Conservation (phyloP, 2,113 vertebrate species). For the Saimiri boliviensis region DNA sequence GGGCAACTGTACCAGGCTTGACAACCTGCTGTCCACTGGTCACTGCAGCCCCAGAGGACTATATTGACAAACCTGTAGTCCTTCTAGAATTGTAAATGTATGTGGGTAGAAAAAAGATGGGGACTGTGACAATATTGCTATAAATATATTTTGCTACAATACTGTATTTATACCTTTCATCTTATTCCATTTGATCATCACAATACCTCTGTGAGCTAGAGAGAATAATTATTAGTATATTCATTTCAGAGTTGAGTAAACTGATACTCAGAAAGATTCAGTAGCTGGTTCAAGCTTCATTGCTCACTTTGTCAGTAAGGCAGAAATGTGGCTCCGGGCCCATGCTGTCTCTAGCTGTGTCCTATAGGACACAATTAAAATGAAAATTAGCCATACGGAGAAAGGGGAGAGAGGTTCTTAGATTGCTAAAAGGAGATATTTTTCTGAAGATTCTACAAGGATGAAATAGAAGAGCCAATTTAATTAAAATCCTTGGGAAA, state of each 20-base stretch:
- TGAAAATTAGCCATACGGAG: constrained; percentile 38
- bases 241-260: constrained; percentile 27
- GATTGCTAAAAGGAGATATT: background rate
- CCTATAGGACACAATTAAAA: constrained; percentile 46
- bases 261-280: background rate
- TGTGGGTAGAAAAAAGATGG: background rate
- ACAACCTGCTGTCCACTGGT: background rate
- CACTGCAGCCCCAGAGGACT: background rate
- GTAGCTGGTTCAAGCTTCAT: background rate
- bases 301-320: background rate
- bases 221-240: background rate
- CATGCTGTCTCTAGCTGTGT: background rate
- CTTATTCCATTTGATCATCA: background rate
- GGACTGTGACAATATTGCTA: background rate
- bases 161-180: background rate
- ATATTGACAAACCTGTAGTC: background rate
- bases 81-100: background rate
- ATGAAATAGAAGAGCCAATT: constrained; percentile 17
- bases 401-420: background rate
- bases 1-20: fast-evolving
- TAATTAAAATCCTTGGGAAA: constrained; percentile 15
- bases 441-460: constrained; percentile 9
- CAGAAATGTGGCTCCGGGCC: constrained; percentile 2
- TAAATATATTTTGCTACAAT: background rate
- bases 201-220: background rate